phyloP scores from a whole-genome alignment of 2,113 vertebrate species.

The Lophius piscatorius region DNA sequence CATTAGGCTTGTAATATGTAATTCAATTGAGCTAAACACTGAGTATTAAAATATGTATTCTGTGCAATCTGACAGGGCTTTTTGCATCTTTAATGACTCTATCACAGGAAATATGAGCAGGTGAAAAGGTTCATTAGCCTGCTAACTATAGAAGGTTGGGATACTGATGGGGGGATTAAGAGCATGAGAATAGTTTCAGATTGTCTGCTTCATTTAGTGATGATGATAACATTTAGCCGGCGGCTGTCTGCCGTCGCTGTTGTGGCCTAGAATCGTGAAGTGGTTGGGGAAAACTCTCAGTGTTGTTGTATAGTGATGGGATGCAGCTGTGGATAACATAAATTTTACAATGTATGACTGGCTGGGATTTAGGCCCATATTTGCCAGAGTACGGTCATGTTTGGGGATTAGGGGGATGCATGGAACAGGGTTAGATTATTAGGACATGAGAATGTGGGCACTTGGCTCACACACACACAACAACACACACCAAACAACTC shows the following conservation, averaged over 20 bases:
- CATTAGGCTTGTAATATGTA: constrained; percentile 62
- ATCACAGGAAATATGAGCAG: constrained; percentile 53
- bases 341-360: too few species aligned
- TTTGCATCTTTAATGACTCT: constrained; percentile 47
- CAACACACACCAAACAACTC: too few species aligned
- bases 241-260: constrained; percentile 42
- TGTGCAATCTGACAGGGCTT: constrained; percentile 33
- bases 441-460: too few species aligned
- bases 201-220: constrained; percentile 41
- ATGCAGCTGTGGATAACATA: background rate
- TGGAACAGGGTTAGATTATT: background rate
- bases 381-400: too few species aligned
- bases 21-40: constrained; percentile 69
- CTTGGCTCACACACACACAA: too few species aligned
- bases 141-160: constrained; percentile 49
- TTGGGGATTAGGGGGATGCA: too few species aligned
- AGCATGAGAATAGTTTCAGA: constrained; percentile 34
- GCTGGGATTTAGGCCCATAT: too few species aligned
- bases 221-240: constrained; percentile 28
- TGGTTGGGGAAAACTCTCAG: constrained; percentile 14
- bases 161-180: constrained; percentile 47
- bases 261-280: constrained; percentile 14
- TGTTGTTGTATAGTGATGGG: constrained; percentile 15
- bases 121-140: constrained; percentile 63
- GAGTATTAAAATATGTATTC: constrained; percentile 65